A percentile compares a stretch with the other conserved stretches of the same genome.
These are phyloP conservation scores for Oophaga sylvatica DNA, from an alignment of 2,797 vertebrate genomes.

Conservation along the genomic window DNA sequence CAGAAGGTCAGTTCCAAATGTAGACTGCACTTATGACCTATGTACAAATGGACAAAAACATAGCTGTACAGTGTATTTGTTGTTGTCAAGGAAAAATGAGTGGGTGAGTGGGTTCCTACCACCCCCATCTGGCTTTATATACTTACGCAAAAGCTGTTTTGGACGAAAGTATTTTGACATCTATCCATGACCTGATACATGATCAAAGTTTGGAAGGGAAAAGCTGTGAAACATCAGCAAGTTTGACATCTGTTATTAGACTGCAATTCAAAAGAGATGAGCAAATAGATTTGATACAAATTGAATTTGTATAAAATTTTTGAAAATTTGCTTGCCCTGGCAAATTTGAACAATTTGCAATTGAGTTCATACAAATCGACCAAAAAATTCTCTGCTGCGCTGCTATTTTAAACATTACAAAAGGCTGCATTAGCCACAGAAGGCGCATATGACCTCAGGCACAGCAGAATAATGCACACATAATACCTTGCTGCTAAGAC, in stretches of 20 bases:
- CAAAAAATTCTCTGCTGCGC: no score
- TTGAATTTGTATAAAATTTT: no score
- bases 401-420: no score
- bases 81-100: slow-evolving; percentile 8
- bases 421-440: no score
- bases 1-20: slow-evolving; percentile 35
- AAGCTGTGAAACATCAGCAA: not conserved
- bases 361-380: no score
- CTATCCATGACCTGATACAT: not conserved
- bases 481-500: no score
- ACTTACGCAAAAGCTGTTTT: not conserved
- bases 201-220: not conserved
- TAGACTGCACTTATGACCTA: slow-evolving; percentile 33
- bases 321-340: no score
- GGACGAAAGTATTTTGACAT: not conserved
- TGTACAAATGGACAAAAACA: not conserved
- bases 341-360: no score
- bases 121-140: not conserved
- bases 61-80: slow-evolving; percentile 5
- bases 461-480: no score
- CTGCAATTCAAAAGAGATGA: no score
- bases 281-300: no score
- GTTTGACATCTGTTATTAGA: not conserved
- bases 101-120: not conserved
- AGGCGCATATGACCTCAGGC: no score